A percentile compares a stretch with the other conserved stretches of the same genome.
Evolutionary conservation across 2,113 vertebrate species (phyloP).

Genomic region (Triplophysa dalaica): DNA sequence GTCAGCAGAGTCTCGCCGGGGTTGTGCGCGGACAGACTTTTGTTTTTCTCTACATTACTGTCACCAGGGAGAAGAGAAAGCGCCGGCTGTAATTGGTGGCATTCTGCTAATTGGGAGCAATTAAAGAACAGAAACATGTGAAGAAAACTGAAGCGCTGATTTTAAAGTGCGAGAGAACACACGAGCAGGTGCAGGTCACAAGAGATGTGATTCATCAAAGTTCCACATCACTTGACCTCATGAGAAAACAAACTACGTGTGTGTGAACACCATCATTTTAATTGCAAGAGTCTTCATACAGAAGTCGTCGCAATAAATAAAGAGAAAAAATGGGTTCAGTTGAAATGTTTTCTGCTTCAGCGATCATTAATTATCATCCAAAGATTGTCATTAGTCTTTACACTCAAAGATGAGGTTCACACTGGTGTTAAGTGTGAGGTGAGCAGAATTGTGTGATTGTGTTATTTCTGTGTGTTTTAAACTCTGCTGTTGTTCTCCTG

Average conservation of each 20-base stretch:
- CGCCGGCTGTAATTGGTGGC: not conserved
- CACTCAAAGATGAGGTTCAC: not conserved
- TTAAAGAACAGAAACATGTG: not conserved
- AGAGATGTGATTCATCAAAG: not conserved
- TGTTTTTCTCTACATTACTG: not conserved
- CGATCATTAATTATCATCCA: not conserved
- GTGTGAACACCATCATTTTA: not conserved
- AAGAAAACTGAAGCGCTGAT: not conserved
- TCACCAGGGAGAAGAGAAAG: slow-evolving; percentile 13
- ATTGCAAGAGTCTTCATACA: not conserved
- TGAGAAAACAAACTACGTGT: no score
- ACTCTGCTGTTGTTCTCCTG: no score
- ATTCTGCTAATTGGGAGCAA: slow-evolving; percentile 30
- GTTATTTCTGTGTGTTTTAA: no score
- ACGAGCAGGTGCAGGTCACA: not conserved
- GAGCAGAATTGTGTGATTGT: no score
- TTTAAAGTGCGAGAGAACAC: not conserved
- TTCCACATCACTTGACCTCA: not conserved
- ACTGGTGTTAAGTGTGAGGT: no score
- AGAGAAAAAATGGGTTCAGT: not conserved
- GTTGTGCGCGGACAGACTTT: not conserved
- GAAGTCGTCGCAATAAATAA: not conserved
- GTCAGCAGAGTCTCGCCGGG: not conserved
- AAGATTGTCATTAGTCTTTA: not conserved
- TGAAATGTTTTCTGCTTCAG: slow-evolving; percentile 11